Evolutionary conservation across 35 echinoderm and acorn worm species (phyloP), one percentile per base, ranked within the genome.

Genomic region (Nesometra sesokonis): DNA sequence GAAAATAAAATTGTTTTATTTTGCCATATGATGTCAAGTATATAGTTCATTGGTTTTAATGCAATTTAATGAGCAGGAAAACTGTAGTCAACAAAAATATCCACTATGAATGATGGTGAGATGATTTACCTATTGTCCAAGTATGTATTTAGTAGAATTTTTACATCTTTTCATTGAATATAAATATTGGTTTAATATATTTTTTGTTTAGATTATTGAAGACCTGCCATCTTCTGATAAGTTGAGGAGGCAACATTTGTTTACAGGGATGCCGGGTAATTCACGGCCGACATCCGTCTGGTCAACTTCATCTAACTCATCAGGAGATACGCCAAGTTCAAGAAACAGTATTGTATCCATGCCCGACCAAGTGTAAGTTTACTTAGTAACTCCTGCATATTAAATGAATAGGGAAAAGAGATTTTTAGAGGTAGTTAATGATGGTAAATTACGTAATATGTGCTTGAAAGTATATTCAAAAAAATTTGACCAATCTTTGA

Each of bases 191-290:
- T 34, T 11, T 35, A 23, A 11, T 85, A 29, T 17, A 15, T 23
- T 46, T 47, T 43, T 80, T 52, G 31, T 78, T n/a, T n/a, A 97
- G 91, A 83, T 97, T 77, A 86, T 97, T 5, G 94, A 97, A 43
- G 87, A 90, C 29, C 87, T 97, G 52, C 88, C 94, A 13, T 46
- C 93, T 33, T 85, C 85, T 5, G 91, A 88, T 67, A 92, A 97
- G 23, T 91, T 93, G 39, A 93, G 88, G 67, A 67, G 93, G 86
- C 89, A 93, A 84, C 94, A 97, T 82, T 91, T 88, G 39, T 93
- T 93, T 83, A 88, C 94, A 0, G 89, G 89, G 43, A 27, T 91
- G 77, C 57, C 86, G 32, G 93, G 91, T 1, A 76, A 91, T 80
- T 88, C 88, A 32, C 82, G 86, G 37, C 87, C 93, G 30, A 87